Conservation (phyloP, 1,140 invertebrate species). For the Mycetomoellerius zeteki region DNA sequence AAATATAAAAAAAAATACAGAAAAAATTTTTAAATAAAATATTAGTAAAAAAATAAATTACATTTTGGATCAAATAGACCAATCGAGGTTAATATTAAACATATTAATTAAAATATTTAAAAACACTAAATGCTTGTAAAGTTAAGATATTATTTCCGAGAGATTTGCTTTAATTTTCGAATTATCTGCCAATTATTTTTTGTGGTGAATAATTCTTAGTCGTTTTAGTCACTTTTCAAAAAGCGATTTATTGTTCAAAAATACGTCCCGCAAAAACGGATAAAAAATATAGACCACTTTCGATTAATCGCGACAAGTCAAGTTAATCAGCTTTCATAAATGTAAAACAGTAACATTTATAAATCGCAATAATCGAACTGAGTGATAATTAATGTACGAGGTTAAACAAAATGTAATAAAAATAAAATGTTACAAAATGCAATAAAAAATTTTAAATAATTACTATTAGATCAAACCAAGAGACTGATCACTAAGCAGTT, state of each 20-base stretch:
- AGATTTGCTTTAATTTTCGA: neutral
- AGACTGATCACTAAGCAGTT: neutral
- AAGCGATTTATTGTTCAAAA: neutral
- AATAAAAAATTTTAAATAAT: neutral
- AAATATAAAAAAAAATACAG: too few species aligned
- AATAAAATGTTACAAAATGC: neutral
- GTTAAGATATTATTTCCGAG: neutral
- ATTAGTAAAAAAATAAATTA: too few species aligned
- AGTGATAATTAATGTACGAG: neutral
- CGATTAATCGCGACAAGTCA: conserved; percentile 12
- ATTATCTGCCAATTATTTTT: neutral
- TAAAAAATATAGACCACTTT: neutral
- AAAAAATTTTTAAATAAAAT: too few species aligned
- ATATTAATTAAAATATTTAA: neutral
- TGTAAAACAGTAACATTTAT: neutral
- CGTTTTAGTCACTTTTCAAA: neutral
- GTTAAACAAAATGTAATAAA: too few species aligned
- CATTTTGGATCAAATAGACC: too few species aligned
- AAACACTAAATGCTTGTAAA: neutral
- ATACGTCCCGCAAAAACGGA: too few species aligned
- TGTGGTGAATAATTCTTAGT: neutral
- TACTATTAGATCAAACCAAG: neutral
- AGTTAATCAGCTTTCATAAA: neutral
- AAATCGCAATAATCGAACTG: neutral
- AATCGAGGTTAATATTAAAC: neutral